Conservation (phyloP, 2,888 invertebrate genomes). For the Eretmocerus hayati region DNA sequence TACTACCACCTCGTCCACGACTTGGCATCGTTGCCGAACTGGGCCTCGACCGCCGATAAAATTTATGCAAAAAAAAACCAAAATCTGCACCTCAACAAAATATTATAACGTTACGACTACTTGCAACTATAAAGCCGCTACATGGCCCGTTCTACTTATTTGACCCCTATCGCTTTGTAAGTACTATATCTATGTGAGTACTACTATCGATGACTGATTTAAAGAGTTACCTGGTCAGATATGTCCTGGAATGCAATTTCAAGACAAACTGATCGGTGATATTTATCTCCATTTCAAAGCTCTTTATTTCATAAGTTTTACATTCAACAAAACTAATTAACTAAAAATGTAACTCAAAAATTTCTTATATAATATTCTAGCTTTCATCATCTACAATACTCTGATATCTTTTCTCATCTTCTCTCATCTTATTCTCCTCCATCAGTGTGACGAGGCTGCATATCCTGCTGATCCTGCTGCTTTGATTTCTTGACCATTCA, state of each 20-base stretch:
- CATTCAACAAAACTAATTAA: background rate
- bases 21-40: slow-evolving; percentile 1
- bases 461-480: slow-evolving; percentile 24
- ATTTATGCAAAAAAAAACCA: background rate
- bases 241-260: background rate
- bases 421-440: slow-evolving; percentile 8
- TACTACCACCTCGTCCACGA: slow-evolving; percentile 2
- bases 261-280: too few species aligned
- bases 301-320: background rate
- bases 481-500: too few species aligned
- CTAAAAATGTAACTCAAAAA: too few species aligned
- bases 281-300: background rate
- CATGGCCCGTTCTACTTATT: slow-evolving; percentile 19
- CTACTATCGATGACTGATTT: background rate
- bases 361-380: too few species aligned
- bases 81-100: background rate
- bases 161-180: slow-evolving; percentile 10
- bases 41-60: background rate
- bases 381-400: too few species aligned
- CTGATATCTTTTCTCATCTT: slow-evolving; percentile 9
- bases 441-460: slow-evolving; percentile 22
- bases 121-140: slow-evolving; percentile 17
- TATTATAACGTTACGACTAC: slow-evolving; percentile 10
- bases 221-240: background rate
- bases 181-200: slow-evolving; percentile 20